Base-by-base conservation (phyloP, 2,797 vertebrate species). In the Vireo griseus region DNA sequence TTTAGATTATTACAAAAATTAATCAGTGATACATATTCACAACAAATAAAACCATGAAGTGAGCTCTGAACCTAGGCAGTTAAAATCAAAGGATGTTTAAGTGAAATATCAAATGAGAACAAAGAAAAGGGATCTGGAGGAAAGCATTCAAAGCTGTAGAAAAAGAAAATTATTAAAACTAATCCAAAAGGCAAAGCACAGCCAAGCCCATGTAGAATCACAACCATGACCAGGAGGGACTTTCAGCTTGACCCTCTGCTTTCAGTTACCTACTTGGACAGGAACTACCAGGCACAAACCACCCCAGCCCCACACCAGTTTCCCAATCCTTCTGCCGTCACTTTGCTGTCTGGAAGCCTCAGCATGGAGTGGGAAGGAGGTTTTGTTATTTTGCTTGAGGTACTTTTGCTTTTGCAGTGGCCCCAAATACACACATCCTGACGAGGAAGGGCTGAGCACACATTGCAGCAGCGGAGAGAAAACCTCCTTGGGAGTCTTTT, bases 261-360 rank as follows among this genome's bases (percentile, higher is more conserved):
- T 39, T 37, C 18, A 13, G 12, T 0, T 0, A 37, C 26, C 69
- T 73, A 31, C 39, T 50, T 3, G 3, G 51, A n/a, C 55, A 59
- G 51, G n/a, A 61, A 0, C 21, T 17, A 5, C 51, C 7, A 6
- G 40, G 18, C 28, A 16, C n/a, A 16, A n/a, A 12, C 26, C n/a
- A n/a, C 3, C 6, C 1, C 0, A 0, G 31, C 6, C 33, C 31
- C 54, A 13, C 29, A 2, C 1, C 0, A 0, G 3, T 28, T 39
- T 26, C 59, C 59, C 24, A 25, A 66, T 44, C 63, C 78, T 44
- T 48, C 52, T 50, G 16, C 20, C 78, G 35, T 24, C 3, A 0
- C 29, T 54, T 19, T 19, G 26, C 28, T 40, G 8, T 7, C 67
- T 20, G 48, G 33, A 24, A 67, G 47, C 40, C 26, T 26, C 2